Base-by-base conservation (phyloP, 1,140 invertebrate species). In the Ptiloglossa arizonensis region DNA sequence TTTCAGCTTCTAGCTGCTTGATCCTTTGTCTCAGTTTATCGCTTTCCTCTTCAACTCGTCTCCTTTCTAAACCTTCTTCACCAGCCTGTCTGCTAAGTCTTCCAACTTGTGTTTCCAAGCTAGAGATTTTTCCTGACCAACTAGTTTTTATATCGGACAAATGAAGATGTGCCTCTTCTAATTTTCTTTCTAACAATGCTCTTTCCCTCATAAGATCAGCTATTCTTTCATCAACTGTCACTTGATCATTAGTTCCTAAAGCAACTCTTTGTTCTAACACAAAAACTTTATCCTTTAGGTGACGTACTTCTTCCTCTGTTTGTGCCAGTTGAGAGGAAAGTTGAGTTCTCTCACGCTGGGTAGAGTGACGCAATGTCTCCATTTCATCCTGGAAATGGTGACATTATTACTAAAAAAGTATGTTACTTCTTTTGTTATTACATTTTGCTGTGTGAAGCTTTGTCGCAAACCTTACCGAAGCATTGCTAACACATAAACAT, bases 51-150 rank as follows among this genome's bases (percentile, higher is more conserved):
- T 97, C 94, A 0, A 96, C 95, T 75, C 96, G 93, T 79, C 96
- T 93, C 66, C 96, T 94, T 86, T 97, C 96, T 1, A 96, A 93
- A 22, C 96, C 96, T 87, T 97, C 96, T 86, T 97, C 96, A 1
- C 96, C 96, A 1, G 96, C 96, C 87, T 97, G 96, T 72, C 96
- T 94, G 67, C 96, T 96, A 41, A 97, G 89, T 56, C 96, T 94
- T 67, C 95, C 95, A 60, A 96, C 95, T 94, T 98, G 97, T 6
- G 96, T 97, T 90, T 98, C 97, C 15, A 98, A 89, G 6, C 96
- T 95, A 6, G 96, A 95, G 81, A 98, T 97, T 89, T 97, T 97
- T 32, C 96, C 95, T 86, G 96, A 97, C 97, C 97, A 98, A 0
- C 96, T 96, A 2, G 96, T 96, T 89, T 98, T 98, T 78, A 98